phyloP scores from a whole-genome alignment of 1,140 invertebrate genomes.

The Sycobia sp. region DNA sequence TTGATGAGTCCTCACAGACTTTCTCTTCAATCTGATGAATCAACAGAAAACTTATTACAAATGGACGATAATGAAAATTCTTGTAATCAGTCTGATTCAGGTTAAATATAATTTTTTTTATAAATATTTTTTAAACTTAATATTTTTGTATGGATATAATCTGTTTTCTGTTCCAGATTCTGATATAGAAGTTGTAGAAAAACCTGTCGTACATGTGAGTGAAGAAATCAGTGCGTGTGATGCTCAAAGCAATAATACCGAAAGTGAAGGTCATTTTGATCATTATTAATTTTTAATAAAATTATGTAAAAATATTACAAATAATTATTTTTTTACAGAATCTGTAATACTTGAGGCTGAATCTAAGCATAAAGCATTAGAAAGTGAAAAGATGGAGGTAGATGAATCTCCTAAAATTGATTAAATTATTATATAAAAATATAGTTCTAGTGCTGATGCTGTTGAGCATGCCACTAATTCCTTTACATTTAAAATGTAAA shows the following conservation, averaged over 20 bases:
- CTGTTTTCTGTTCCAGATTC: slow-evolving; percentile 43
- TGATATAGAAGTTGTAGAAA: slow-evolving; percentile 53
- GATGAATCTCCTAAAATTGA: slow-evolving; percentile 30
- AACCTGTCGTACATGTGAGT: slow-evolving; percentile 39
- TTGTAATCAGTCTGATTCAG: background rate
- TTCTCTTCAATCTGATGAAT: slow-evolving; percentile 9
- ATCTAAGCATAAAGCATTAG: slow-evolving; percentile 1
- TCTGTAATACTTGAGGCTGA: slow-evolving; percentile 4
- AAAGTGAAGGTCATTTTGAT: background rate
- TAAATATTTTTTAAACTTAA: slow-evolving; percentile 6
- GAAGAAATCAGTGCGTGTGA: slow-evolving; percentile 27
- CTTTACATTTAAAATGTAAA: too few species aligned
- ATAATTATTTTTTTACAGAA: slow-evolving; percentile 32
- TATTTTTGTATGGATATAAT: background rate
- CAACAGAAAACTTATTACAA: slow-evolving; percentile 20
- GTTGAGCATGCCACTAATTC: too few species aligned
- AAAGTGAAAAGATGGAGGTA: slow-evolving; percentile 29
- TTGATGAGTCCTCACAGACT: slow-evolving; percentile 24
- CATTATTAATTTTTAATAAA: background rate
- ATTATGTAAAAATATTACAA: background rate
- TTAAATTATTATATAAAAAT: too few species aligned
- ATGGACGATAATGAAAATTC: slow-evolving; percentile 23
- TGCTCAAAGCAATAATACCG: slow-evolving; percentile 18
- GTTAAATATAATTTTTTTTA: background rate
- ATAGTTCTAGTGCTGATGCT: too few species aligned